These are phyloP conservation scores for Scaptodrosophila latifasciaeformis DNA, from an alignment of 2,888 invertebrate species.

Conservation along the genomic window DNA sequence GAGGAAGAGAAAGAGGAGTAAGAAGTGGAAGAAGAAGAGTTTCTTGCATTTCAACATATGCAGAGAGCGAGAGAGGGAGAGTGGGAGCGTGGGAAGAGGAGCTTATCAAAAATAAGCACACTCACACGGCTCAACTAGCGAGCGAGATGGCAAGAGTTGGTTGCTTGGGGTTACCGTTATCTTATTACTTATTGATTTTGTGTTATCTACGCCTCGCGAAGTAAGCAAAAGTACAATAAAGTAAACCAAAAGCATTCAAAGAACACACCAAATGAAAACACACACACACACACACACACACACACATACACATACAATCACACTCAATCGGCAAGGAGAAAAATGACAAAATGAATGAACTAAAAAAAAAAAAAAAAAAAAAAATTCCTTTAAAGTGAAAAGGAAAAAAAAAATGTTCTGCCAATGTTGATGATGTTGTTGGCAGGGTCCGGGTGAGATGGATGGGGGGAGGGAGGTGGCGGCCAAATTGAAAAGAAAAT, in stretches of 20 bases:
- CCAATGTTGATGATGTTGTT: too few relatives aligned
- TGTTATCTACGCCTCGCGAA: conserved; percentile 46
- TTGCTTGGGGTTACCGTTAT: conserved; percentile 58
- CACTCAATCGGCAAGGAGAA: too few relatives aligned
- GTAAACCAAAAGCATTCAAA: too few relatives aligned
- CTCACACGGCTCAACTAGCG: conserved; percentile 2
- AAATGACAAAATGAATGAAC: background rate
- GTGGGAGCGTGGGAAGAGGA: background rate
- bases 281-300: too few relatives aligned
- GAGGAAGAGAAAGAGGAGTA: conserved; percentile 24
- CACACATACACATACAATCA: too few relatives aligned
- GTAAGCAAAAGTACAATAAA: conserved; percentile 8
- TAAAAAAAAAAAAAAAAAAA: conserved; percentile 5
- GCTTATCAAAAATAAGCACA: conserved; percentile 46
- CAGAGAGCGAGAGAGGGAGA: background rate
- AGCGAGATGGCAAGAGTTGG: too few relatives aligned
- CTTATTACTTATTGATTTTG: conserved; percentile 63
- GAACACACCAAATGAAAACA: too few relatives aligned
- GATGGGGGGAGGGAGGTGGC: background rate
- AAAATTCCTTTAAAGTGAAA: conserved; percentile 14
- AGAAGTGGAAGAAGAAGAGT: background rate
- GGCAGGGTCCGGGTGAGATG: too few relatives aligned
- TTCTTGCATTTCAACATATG: too few relatives aligned
- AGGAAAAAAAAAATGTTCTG: background rate
- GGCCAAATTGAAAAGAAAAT: conserved; percentile 31